phyloP scores from a whole-genome alignment of 2,888 invertebrate species.

The Hyposoter dolosus region DNA sequence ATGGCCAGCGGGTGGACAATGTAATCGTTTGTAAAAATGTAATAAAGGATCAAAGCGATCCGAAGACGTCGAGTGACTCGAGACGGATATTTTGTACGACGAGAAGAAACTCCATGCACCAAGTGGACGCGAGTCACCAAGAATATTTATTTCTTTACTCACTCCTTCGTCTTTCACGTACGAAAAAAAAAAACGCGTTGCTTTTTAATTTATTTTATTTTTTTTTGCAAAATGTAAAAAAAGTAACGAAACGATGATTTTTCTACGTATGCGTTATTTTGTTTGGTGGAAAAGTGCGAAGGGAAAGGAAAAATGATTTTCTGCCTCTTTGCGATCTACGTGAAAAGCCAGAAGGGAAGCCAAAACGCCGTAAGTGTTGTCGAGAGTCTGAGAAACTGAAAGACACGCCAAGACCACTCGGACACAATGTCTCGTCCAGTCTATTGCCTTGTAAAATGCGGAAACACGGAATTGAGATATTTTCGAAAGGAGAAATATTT shows the following conservation, averaged over 20 bases:
- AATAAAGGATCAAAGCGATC: slow-evolving; percentile 82
- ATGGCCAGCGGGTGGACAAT: slow-evolving; percentile 81
- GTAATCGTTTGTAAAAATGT: slow-evolving; percentile 83
- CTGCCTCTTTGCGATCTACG: background rate
- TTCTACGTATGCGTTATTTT: background rate
- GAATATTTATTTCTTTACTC: slow-evolving; percentile 43
- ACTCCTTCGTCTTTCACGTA: background rate
- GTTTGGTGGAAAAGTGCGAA: background rate
- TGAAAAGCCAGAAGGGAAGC: slow-evolving; percentile 31
- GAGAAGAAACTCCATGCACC: slow-evolving; percentile 2
- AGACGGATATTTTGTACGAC: slow-evolving; percentile 67
- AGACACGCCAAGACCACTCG: slow-evolving; percentile 61
- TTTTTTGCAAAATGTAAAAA: background rate
- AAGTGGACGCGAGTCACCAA: background rate
- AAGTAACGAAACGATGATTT: background rate
- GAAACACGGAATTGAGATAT: slow-evolving; percentile 16
- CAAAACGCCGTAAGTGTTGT: slow-evolving; percentile 10
- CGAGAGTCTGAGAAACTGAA: slow-evolving; percentile 36
- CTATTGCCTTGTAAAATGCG: slow-evolving; percentile 1
- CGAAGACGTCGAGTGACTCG: slow-evolving; percentile 37
- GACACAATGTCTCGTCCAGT: slow-evolving; percentile 31
- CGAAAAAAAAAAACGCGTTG: background rate
- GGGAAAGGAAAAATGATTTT: background rate
- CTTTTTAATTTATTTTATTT: background rate
- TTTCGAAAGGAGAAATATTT: slow-evolving; percentile 76